Evolutionary conservation across 2,113 vertebrate genomes (phyloP).

Genomic region (Clarias magur): DNA sequence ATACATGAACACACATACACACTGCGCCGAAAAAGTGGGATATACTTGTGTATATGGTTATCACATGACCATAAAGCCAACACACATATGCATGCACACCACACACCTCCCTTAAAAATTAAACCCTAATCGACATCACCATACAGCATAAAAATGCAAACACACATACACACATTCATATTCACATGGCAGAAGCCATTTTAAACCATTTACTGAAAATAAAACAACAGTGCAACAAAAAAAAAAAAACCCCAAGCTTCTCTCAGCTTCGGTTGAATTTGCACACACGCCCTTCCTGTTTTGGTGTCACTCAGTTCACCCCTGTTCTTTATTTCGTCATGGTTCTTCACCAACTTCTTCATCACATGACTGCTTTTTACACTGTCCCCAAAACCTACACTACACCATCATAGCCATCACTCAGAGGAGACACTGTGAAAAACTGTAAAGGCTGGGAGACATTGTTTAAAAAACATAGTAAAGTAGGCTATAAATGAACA

Average conservation of each 20-base stretch:
- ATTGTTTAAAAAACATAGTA: background rate
- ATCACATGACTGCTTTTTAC: constrained; percentile 33
- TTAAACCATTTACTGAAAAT: background rate
- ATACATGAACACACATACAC: background rate
- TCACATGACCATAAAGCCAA: background rate
- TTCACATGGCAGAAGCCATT: background rate
- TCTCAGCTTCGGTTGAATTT: constrained; percentile 18
- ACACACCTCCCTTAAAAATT: background rate
- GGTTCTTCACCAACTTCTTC: constrained; percentile 43
- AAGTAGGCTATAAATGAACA: background rate
- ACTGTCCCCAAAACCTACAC: constrained; percentile 11
- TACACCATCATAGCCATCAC: background rate
- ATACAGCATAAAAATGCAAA: background rate
- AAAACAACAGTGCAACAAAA: background rate
- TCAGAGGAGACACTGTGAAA: background rate
- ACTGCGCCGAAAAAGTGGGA: background rate
- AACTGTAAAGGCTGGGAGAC: background rate
- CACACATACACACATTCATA: background rate
- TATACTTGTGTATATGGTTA: background rate
- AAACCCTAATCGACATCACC: background rate
- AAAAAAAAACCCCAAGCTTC: background rate
- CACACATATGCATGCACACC: background rate
- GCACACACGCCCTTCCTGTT: constrained; percentile 55
- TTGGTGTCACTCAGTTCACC: constrained; percentile 35
- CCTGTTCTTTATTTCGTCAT: constrained; percentile 45